Evolutionary conservation across 2,797 vertebrate genomes (phyloP).

Genomic region (Ptychobarbus kaznakovi): DNA sequence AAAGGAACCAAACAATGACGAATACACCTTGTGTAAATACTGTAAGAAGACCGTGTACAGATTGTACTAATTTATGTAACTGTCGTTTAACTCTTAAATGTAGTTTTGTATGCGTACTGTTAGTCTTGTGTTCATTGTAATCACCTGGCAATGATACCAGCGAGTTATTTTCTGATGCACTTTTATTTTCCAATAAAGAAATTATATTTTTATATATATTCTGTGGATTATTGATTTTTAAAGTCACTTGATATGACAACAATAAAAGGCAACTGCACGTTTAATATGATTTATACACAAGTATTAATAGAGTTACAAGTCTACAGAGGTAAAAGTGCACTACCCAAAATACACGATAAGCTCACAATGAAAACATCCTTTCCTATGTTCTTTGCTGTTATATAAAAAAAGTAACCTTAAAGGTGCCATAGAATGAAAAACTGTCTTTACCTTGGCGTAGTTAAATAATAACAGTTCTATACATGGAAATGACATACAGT

Average conservation of each 20-base stretch:
- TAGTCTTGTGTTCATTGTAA: conserved; percentile 66
- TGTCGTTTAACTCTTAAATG: conserved; percentile 58
- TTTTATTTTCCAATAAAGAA: conserved; percentile 72
- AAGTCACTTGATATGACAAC: neutral
- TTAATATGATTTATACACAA: neutral
- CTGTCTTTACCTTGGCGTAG: no score
- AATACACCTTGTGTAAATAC: conserved; percentile 69
- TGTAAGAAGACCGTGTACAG: conserved; percentile 72
- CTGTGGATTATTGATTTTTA: conserved; percentile 12
- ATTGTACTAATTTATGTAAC: conserved; percentile 74
- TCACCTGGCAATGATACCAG: conserved; percentile 61
- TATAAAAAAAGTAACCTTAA: neutral
- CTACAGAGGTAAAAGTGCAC: neutral
- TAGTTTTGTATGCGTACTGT: conserved; percentile 63
- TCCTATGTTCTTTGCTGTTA: neutral
- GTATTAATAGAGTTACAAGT: neutral
- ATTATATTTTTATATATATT: conserved; percentile 72
- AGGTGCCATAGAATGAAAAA: no score
- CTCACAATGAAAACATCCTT: neutral
- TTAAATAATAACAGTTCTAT: no score
- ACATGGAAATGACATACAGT: no score
- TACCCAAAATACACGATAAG: neutral
- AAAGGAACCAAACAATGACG: conserved; percentile 53
- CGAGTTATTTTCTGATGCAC: conserved; percentile 69
- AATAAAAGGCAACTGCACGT: neutral